Evolutionary conservation across 2,888 invertebrate genomes (phyloP), one percentile per base, ranked within the genome.

Genomic region (Dasysyrphus albostriatus): DNA sequence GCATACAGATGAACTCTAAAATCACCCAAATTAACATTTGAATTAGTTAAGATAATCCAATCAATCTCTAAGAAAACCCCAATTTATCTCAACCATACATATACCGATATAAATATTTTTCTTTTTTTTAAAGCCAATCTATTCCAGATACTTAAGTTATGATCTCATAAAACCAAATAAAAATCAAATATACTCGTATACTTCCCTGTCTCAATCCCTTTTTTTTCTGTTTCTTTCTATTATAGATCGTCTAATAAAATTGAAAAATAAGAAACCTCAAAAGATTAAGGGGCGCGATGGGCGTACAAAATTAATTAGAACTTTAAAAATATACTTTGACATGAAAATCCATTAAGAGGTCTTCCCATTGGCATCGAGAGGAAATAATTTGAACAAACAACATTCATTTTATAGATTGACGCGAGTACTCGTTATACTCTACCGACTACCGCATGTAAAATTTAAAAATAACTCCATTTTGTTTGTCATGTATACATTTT

Each of bases 161-260:
- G 87, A 87, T 83, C 83, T 87, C 87, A 87, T 83, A 83, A 87
- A 83, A 83, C 65, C 78, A 70, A 82, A 82, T 74, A 78, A 78
- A 69, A 73, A 54, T 69, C 77, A 70, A 73, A 63, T 58, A 47
- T 5, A 59, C 12, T 16, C 8, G 58, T 58, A 47, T 5, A 59
- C 12, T 16, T n/a, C 34, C 24, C 32, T 29, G 37, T 12, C 32
- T 29, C 44, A n/a, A n/a, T 39, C 61, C 34, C 70, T 54, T 24
- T 19, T 3, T 51, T 34, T 51, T 10, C 32, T 58, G 3, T 42
- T n/a, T 24, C 51, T 24, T 10, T 24, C 6, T 14, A 3, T 51
- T 14, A 19, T 49, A n/a, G n/a, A 24, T 63, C 29, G 24, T n/a
- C n/a, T 10, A 51, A 37, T 2, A 19, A 59, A n/a, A 37, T 39